phyloP scores from a whole-genome alignment of 2,797 vertebrate species.

The Alcedo atthis region DNA sequence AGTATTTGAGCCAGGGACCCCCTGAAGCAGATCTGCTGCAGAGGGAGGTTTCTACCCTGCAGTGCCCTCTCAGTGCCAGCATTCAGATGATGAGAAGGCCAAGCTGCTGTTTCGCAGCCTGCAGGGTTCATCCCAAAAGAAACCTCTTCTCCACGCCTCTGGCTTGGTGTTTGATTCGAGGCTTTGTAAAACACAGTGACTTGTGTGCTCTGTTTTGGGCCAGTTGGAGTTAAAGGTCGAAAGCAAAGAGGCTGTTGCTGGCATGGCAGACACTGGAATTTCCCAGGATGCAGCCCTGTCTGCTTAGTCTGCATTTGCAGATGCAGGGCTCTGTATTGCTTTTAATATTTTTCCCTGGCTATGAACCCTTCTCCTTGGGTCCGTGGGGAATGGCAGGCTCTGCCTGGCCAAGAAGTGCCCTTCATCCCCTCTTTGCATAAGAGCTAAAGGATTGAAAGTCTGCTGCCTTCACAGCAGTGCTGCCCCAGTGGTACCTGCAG shows the following conservation, averaged over 20 bases:
- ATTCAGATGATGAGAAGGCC: fast-evolving
- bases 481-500: background rate
- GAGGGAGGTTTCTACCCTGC: background rate
- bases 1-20: background rate
- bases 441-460: background rate
- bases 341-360: background rate
- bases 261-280: background rate
- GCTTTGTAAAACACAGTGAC: background rate
- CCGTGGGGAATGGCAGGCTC: background rate
- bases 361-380: background rate
- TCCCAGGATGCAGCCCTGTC: background rate
- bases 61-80: background rate
- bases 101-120: background rate
- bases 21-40: background rate
- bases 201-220: background rate
- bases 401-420: background rate
- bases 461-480: background rate
- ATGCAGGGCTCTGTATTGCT: background rate
- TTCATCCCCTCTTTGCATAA: background rate
- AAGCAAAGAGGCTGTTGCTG: background rate
- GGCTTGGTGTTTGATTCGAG: background rate
- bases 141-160: background rate
- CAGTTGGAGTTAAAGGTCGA: background rate
- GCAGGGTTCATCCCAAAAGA: background rate
- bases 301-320: background rate